Evolutionary conservation across 2,113 vertebrate genomes (phyloP), one percentile per base, ranked within the genome.

Genomic region (Piprites chloris): DNA sequence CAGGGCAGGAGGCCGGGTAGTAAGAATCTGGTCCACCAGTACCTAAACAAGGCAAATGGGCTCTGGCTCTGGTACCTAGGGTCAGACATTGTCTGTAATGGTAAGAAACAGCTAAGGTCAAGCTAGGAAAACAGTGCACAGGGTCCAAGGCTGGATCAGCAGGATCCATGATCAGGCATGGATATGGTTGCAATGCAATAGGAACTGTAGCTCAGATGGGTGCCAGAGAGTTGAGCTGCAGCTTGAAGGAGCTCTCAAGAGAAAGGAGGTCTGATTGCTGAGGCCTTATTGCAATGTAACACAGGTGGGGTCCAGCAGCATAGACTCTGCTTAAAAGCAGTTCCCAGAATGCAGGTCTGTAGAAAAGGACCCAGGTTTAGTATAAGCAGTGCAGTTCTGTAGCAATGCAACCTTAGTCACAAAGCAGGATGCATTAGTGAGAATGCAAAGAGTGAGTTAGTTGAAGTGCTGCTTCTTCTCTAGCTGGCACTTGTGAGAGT

Each of bases 101-200:
- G n/a, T 13, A 3, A 75, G 12, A 16, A 5, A 62, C 22, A 47
- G 37, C 8, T 5, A 5, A 62, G 12, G 13, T 73, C 50, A 78
- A 78, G 15, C 23, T 28, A 79, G 47, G 16, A 95, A 35, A 22
- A 62, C 2, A 74, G 42, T 10, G 9, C 27, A 27, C 9, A 35
- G 32, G 9, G 19, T 72, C 27, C 15, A 47, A 62, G 59, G 19
- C 17, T 35, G n/a, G 56, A 74, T 62, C 8, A 46, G 33, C 14
- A 56, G 21, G 9, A 8, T 27, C 21, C n/a, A 18, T 18, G 20
- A 50, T 12, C 33, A 58, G 18, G 33, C 20, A 42, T 0, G 1
- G 11, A 2, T n/a, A 21, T 32, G 41, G 33, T 61, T 91, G 23
- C 50, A 81, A 20, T 19, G 17, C 30, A 71, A 28, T 23, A 24